Conservation (phyloP, 30 jellyfish, hydroid and myxozoan genomes). For the Haliclystus octoradiatus region DNA sequence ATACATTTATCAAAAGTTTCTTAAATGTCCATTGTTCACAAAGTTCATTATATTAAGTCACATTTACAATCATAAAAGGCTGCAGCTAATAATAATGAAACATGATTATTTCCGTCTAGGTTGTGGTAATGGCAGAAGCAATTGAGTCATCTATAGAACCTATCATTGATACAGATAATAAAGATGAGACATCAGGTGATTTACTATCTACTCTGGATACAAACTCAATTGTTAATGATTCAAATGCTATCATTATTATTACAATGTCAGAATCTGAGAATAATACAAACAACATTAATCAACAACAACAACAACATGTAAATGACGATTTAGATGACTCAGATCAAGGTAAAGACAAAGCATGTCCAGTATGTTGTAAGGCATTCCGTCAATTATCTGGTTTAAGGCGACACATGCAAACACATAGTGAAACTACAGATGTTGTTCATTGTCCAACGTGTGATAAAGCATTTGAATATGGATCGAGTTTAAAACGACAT, state of each 20-base stretch:
- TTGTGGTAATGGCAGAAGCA: too few relatives aligned
- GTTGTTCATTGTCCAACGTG: slow-evolving; percentile 42
- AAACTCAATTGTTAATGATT: not conserved
- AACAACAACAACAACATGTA: too few relatives aligned
- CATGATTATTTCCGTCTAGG: too few relatives aligned
- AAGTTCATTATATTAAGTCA: too few relatives aligned
- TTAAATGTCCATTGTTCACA: too few relatives aligned
- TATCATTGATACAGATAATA: too few relatives aligned
- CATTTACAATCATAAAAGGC: too few relatives aligned
- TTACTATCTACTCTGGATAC: not conserved
- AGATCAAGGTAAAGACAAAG: slow-evolving; percentile 4
- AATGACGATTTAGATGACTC: not conserved
- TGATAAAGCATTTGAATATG: slow-evolving; percentile 43
- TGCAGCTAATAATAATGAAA: too few relatives aligned
- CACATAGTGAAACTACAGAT: slow-evolving; percentile 29
- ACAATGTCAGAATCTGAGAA: not conserved
- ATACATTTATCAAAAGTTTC: too few relatives aligned
- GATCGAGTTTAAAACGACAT: slow-evolving; percentile 59
- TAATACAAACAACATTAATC: too few relatives aligned
- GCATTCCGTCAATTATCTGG: slow-evolving; percentile 45
- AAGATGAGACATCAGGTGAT: not conserved
- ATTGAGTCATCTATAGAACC: too few relatives aligned
- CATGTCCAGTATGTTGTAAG: slow-evolving; percentile 47
- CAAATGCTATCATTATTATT: not conserved
- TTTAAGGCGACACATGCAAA: slow-evolving; percentile 50